Base-by-base conservation (phyloP, 2,888 invertebrate genomes). In the Agrochola circellaris region DNA sequence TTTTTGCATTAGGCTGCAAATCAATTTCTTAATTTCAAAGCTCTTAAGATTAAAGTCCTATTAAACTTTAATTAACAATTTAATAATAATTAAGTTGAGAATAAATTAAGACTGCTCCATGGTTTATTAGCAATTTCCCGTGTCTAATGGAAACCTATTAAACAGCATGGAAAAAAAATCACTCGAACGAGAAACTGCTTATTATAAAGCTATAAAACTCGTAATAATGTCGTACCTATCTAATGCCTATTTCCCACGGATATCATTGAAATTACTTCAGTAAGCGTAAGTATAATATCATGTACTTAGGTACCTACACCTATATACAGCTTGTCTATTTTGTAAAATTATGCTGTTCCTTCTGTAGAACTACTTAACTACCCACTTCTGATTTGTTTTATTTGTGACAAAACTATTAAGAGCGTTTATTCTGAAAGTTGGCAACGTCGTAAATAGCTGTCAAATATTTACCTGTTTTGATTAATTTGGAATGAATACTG, bases 181-280 rank as follows among this genome's bases (percentile, higher is more conserved):
- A 9, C 26, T 79, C 13, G 2, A 30, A 66, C 54, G 17, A 60
- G 73, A 60, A 66, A 61, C 38, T 54, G 65, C 54, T 66, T 60
- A 73, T 79, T 73, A 79, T 38, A 61, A 79, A 23, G 34, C 38
- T 34, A 78, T 66, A n/a, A 73, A 60, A 65, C 23, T 60, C 7
- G 15, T 66, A 20, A 73, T 38, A 60, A 66, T 34, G 3, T 3
- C 34, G 8, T 38, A 51, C 30, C 42, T 30, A 48, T 45, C 61
- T 34, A 34, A 42, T 23, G 38, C 3, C 13, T 30, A n/a, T 5
- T 79, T 79, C 82, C 77, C 71, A 72, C 58, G 71, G 54, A 56
- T 75, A 81, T 75, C 64, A 66, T 17, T 61, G 5, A 70, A 81
- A 70, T 70, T 58, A 62, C 70, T 42, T 66, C 0, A 75, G 17